phyloP scores from a whole-genome alignment of 2,888 invertebrate genomes.

The Oscheius sp. region DNA sequence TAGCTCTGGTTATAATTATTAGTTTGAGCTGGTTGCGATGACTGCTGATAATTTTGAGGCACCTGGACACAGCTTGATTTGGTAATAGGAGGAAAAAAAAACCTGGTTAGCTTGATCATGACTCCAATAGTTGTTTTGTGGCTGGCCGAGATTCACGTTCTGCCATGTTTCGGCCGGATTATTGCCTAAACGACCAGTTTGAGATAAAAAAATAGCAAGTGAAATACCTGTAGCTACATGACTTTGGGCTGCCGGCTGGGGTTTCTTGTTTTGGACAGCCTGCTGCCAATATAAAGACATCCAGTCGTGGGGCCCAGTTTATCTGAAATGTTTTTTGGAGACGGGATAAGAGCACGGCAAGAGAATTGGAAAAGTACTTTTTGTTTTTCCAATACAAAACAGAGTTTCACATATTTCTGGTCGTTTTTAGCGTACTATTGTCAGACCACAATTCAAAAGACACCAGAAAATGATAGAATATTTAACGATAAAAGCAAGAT shows the following conservation, averaged over 20 bases:
- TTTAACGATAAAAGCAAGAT: not conserved
- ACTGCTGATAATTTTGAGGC: not conserved
- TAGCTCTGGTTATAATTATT: not conserved
- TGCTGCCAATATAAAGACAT: slow-evolving; percentile 43
- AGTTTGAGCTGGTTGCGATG: not conserved
- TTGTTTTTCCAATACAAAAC: too few relatives aligned
- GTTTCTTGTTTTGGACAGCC: slow-evolving; percentile 24
- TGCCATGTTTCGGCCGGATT: slow-evolving; percentile 41
- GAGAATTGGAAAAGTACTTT: not conserved
- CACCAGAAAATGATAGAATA: too few relatives aligned
- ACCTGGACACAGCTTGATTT: not conserved
- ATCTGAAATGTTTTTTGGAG: not conserved
- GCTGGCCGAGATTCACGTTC: slow-evolving; percentile 51
- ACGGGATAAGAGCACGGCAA: not conserved
- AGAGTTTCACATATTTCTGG: too few relatives aligned
- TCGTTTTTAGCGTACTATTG: too few relatives aligned
- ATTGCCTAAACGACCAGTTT: not conserved
- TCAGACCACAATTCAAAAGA: too few relatives aligned
- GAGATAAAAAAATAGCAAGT: not conserved
- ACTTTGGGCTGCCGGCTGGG: slow-evolving; percentile 9
- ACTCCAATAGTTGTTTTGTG: slow-evolving; percentile 16
- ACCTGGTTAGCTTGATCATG: slow-evolving; percentile 2
- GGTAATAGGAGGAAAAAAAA: too few relatives aligned
- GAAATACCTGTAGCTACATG: not conserved
- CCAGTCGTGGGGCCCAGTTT: slow-evolving; percentile 7